These are phyloP conservation scores for Bombyx huttoni DNA, from an alignment of 2,888 invertebrate genomes.

Conservation along the genomic window DNA sequence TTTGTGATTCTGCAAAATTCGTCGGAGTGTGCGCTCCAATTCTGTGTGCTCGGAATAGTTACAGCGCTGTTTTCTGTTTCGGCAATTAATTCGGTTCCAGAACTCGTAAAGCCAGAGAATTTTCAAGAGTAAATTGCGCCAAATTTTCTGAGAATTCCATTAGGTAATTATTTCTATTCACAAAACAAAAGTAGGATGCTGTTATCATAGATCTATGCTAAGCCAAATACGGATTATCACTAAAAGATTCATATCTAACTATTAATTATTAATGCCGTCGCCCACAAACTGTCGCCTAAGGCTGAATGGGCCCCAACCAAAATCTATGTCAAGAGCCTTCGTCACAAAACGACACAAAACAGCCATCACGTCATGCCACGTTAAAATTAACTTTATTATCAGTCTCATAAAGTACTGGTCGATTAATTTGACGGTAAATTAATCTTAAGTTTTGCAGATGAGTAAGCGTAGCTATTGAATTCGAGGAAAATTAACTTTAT, in stretches of 20 bases:
- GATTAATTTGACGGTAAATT: slow-evolving; percentile 1
- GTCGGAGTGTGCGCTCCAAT: too few relatives aligned
- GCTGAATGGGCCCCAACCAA: slow-evolving; percentile 25
- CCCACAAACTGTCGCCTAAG: slow-evolving; percentile 24
- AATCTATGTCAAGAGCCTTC: slow-evolving; percentile 40
- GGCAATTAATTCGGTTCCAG: too few relatives aligned
- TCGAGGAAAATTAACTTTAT: neutral
- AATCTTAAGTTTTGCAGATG: slow-evolving; percentile 10
- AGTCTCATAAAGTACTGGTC: neutral
- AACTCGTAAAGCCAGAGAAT: too few relatives aligned
- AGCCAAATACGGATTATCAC: neutral
- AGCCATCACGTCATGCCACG: neutral
- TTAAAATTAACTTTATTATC: neutral
- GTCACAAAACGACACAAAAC: slow-evolving; percentile 8
- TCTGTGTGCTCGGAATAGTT: too few relatives aligned
- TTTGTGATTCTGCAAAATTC: too few relatives aligned
- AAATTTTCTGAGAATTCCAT: too few relatives aligned
- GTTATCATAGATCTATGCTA: slow-evolving; percentile 19
- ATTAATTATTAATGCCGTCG: slow-evolving; percentile 26
- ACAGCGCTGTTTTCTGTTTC: too few relatives aligned
- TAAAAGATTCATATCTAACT: neutral
- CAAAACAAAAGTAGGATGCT: too few relatives aligned
- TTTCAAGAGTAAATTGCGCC: too few relatives aligned
- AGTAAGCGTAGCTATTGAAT: slow-evolving; percentile 17
- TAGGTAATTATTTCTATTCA: too few relatives aligned